Conservation (phyloP, 2,113 vertebrate genomes). For the Myxocyprinus asiaticus region DNA sequence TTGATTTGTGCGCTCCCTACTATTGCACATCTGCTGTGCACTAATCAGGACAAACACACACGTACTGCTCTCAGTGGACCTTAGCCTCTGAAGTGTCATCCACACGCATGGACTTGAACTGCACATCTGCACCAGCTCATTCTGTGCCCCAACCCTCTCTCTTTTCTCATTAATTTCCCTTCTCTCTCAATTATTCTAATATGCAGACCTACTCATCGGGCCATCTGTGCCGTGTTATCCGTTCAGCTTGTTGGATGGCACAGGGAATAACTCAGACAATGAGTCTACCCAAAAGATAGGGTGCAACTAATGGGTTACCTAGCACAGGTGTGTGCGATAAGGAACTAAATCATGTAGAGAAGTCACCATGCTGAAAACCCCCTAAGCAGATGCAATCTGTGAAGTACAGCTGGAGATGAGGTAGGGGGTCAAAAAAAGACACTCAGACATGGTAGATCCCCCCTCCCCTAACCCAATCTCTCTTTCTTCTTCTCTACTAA, state of each 20-base stretch:
- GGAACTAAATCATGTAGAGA: conserved; percentile 47
- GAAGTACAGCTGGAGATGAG: conserved; percentile 44
- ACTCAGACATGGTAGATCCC: too few species aligned
- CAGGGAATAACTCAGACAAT: conserved; percentile 2
- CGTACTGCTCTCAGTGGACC: conserved; percentile 5
- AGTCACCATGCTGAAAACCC: conserved; percentile 31
- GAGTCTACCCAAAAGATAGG: conserved; percentile 18
- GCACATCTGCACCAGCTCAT: conserved; percentile 17
- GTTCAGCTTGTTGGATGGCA: conserved; percentile 22
- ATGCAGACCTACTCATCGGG: not conserved
- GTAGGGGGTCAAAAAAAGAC: not conserved
- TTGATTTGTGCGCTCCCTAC: conserved; percentile 20
- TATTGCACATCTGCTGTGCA: conserved; percentile 34
- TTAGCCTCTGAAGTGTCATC: conserved; percentile 8
- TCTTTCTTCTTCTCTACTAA: not conserved
- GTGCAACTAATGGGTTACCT: conserved; percentile 42
- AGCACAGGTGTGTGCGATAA: conserved; percentile 48
- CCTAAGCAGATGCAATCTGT: conserved; percentile 45
- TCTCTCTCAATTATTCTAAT: conserved; percentile 23
- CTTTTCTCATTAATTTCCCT: conserved; percentile 1
- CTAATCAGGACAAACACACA: conserved; percentile 42
- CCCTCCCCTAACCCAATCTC: not conserved
- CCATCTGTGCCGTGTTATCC: conserved; percentile 29
- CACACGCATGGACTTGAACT: conserved; percentile 29
- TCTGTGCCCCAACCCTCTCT: too few species aligned